These are phyloP conservation scores for Vandiemenella viatica DNA, from an alignment of 2,888 invertebrate genomes.

Conservation along the genomic window DNA sequence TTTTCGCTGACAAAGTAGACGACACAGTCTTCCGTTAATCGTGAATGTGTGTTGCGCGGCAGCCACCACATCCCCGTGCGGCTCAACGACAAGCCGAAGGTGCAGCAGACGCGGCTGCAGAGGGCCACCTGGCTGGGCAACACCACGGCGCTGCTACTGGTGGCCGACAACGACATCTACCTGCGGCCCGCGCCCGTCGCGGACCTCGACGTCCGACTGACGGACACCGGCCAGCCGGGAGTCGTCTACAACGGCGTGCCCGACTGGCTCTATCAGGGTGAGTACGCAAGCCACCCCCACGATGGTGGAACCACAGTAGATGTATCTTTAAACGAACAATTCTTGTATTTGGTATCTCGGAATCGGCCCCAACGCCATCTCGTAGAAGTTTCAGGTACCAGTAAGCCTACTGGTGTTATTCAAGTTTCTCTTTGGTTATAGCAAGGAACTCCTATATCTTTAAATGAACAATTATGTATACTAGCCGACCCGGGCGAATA, in stretches of 20 bases:
- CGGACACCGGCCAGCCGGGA: slow-evolving; percentile 61
- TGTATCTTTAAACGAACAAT: no score
- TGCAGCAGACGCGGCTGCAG: slow-evolving; percentile 59
- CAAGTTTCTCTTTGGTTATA: no score
- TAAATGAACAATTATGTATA: no score
- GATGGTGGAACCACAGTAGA: no score
- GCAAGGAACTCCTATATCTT: no score
- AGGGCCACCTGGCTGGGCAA: slow-evolving; percentile 71
- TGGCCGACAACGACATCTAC: slow-evolving; percentile 80
- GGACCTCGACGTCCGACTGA: slow-evolving; percentile 48
- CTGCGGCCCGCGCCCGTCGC: slow-evolving; percentile 57
- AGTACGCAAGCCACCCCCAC: slow-evolving; percentile 7
- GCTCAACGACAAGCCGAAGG: slow-evolving; percentile 55
- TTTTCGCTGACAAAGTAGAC: no score
- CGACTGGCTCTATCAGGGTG: slow-evolving; percentile 95
- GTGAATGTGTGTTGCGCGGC: slow-evolving; percentile 17
- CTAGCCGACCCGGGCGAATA: no score
- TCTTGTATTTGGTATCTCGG: no score
- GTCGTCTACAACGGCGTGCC: slow-evolving; percentile 82
- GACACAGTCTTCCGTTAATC: no score
- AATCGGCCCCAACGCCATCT: no score
- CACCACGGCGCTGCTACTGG: slow-evolving; percentile 60
- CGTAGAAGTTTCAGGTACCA: no score
- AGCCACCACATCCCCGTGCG: slow-evolving; percentile 76
- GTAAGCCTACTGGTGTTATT: no score